Percentiles rank a stretch among this genome's conserved stretches.
Evolutionary conservation across 92 coral and sea anemone species (phyloP).

Genomic region (Actinostola sp.): DNA sequence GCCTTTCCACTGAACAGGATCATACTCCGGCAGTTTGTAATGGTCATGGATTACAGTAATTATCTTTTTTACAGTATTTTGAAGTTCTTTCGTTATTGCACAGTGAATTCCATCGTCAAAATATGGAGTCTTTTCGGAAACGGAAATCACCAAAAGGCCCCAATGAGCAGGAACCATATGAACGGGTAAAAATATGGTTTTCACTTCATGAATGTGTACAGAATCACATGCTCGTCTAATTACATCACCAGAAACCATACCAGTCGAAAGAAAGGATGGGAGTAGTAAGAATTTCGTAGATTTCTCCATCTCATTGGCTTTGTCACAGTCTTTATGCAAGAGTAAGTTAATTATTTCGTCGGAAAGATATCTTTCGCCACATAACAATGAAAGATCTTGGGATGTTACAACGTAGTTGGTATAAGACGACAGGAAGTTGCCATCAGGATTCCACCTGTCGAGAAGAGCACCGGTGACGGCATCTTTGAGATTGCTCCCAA

Average conservation of each 20-base stretch:
- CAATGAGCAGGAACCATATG: constrained; percentile 59
- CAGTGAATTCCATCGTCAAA: constrained; percentile 52
- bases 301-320: constrained; percentile 18
- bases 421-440: constrained; percentile 15
- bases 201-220: constrained; percentile 10
- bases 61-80: constrained; percentile 10
- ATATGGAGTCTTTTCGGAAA: constrained; percentile 18
- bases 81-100: constrained; percentile 21
- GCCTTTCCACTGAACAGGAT: constrained; percentile 14
- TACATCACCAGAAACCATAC: constrained; percentile 3
- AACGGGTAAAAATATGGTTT: too few species aligned
- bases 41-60: constrained; percentile 7
- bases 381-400: constrained; percentile 34
- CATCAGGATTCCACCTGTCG: constrained; percentile 32
- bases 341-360: constrained; percentile 44
- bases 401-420: constrained; percentile 21
- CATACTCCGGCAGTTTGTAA: background rate
- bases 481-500: background rate
- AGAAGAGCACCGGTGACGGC: constrained; percentile 22
- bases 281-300: constrained; percentile 5
- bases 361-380: constrained; percentile 43
- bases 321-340: constrained; percentile 25
- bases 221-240: background rate
- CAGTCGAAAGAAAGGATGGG: constrained; percentile 34
- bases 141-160: constrained; percentile 41